Base-by-base conservation (phyloP, 2,797 vertebrate species). In the Trachops cirrhosus region DNA sequence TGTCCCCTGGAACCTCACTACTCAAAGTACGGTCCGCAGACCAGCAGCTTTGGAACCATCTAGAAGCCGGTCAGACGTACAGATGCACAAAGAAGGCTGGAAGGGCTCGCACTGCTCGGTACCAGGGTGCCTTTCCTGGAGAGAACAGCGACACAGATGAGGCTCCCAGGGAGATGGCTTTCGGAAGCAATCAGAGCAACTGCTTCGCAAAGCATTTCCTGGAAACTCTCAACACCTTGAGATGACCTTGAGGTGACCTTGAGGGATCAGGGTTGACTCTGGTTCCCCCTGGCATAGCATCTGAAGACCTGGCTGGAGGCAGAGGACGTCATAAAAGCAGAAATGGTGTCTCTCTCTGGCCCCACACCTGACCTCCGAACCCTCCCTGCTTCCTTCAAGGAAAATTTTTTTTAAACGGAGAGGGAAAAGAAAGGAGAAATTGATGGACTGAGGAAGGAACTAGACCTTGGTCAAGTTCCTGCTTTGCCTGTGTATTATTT, bases 81-180 rank as follows among this genome's bases (percentile, higher is more conserved):
- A 85, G 21, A 4, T 2, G 37, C 12, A 6, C 0, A 1, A 0
- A 18, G 48, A 77, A 37, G 54, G 68, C 14, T 48, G 73, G 19
- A 29, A 57, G 62, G 0, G 0, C 1, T 3, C 16, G 10, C 1
- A 0, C 16, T n/a, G 9, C 41, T 48, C 15, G 12, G 10, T 1
- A 34, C 46, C 11, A 15, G 0, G 0, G 1, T 8, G 21, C 74
- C 59, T 86, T 73, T 77, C 10, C 19, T 3, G 6, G 18, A 86
- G 50, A 74, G 16, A 48, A 34, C 0, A 64, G 94, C 0, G 2
- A 46, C 29, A 26, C 48, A 9, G 32, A 34, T 14, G 22, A 19
- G 34, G 14, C 3, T 50, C 59, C 83, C 7, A 24, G 18, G 18
- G 14, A 39, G 21, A 67, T 0, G 26, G 12, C 7, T 75, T 54